Evolutionary conservation across 2,888 invertebrate genomes (phyloP).

Genomic region (Phalangium opilio): DNA sequence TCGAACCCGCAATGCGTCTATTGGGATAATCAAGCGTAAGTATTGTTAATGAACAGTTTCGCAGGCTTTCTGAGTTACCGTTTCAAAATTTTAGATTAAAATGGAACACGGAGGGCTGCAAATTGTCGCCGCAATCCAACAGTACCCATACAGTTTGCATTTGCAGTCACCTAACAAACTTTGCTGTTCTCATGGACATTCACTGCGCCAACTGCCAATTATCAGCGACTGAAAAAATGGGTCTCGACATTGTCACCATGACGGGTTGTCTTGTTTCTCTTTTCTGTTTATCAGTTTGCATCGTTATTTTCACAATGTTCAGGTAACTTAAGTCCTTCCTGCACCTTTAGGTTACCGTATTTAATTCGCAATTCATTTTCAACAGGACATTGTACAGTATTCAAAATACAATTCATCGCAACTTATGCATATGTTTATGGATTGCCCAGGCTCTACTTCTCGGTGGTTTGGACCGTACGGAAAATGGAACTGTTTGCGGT

Average conservation of each 20-base stretch:
- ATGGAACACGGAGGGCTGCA: slow-evolving; percentile 11
- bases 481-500: slow-evolving; percentile 13
- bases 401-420: slow-evolving; percentile 14
- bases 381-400: slow-evolving; percentile 8
- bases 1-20: too few relatives aligned
- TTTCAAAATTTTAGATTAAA: slow-evolving; percentile 11
- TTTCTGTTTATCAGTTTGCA: slow-evolving; percentile 8
- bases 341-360: too few relatives aligned
- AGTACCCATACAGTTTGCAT: slow-evolving; percentile 6
- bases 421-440: slow-evolving; percentile 12
- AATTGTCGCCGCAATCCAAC: slow-evolving; percentile 5
- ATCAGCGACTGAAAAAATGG: not conserved
- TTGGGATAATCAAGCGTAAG: too few relatives aligned
- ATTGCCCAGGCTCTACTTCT: slow-evolving; percentile 14
- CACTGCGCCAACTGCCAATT: slow-evolving; percentile 3
- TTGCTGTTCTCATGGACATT: slow-evolving; percentile 12
- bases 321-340: too few relatives aligned
- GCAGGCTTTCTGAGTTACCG: slow-evolving; percentile 4
- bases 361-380: too few relatives aligned
- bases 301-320: slow-evolving; percentile 10
- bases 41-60: too few relatives aligned
- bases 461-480: slow-evolving; percentile 14
- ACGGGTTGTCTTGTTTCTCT: slow-evolving; percentile 11
- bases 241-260: slow-evolving; percentile 7
- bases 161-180: slow-evolving; percentile 14